Percentiles rank a stretch among this genome's conserved stretches.
These are phyloP conservation scores for Daboia siamensis DNA, from an alignment of 2,113 vertebrate genomes.

Conservation along the genomic window DNA sequence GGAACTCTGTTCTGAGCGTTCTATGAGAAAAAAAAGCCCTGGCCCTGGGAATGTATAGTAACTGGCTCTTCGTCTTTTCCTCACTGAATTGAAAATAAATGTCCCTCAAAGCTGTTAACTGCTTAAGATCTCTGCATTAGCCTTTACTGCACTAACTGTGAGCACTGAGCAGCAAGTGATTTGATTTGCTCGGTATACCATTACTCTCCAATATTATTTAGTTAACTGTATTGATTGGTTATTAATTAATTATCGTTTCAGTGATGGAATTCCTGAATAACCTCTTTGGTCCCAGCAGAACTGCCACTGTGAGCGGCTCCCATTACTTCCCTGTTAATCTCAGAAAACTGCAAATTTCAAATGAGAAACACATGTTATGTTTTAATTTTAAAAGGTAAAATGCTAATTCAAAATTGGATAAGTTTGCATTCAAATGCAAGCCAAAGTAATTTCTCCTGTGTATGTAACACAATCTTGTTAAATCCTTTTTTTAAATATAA, in stretches of 20 bases:
- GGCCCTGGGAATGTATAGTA: background rate
- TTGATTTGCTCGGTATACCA: background rate
- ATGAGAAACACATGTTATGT: background rate
- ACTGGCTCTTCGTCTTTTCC: background rate
- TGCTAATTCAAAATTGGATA: background rate
- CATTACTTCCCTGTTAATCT: background rate
- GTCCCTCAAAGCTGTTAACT: background rate
- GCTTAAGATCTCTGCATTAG: background rate
- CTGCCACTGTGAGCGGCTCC: background rate
- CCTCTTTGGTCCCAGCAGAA: background rate
- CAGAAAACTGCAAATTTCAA: background rate
- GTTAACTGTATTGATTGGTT: background rate
- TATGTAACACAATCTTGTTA: background rate
- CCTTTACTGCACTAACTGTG: background rate
- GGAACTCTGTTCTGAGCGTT: no score
- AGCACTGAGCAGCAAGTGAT: background rate
- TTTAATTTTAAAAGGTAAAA: background rate
- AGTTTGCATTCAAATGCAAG: background rate
- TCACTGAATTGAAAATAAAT: background rate
- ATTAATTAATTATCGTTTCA: background rate
- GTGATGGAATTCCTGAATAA: background rate
- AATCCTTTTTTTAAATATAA: background rate
- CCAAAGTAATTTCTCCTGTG: background rate
- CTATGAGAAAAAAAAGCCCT: no score
- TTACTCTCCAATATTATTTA: background rate